Evolutionary conservation across 92 coral and sea anemone genomes (phyloP).

Genomic region (Pocillopora grandis): DNA sequence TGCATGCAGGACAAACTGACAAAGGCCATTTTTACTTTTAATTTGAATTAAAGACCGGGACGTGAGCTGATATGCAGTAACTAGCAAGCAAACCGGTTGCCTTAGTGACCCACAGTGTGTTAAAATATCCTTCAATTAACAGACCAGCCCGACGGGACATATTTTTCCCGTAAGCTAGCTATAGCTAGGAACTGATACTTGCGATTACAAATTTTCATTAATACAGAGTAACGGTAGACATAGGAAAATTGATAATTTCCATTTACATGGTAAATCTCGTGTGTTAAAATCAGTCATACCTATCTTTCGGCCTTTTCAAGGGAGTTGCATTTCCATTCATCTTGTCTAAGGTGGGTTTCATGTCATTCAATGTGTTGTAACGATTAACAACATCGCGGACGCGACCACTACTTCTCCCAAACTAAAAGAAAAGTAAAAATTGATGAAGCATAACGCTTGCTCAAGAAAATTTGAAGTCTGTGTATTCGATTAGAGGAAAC

Average conservation of each 20-base stretch:
- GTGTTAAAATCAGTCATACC: conserved; percentile 13
- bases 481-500: not conserved
- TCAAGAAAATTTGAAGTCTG: not conserved
- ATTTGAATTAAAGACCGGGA: too few species aligned
- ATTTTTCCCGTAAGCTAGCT: too few species aligned
- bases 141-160: too few species aligned
- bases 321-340: conserved; percentile 47
- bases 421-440: not conserved
- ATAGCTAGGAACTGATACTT: too few species aligned
- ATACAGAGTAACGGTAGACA: too few species aligned
- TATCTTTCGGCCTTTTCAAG: conserved; percentile 40
- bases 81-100: not conserved
- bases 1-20: too few species aligned
- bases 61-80: not conserved
- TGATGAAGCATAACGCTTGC: not conserved
- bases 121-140: too few species aligned
- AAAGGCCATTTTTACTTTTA: too few species aligned
- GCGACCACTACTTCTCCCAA: conserved; percentile 47
- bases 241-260: too few species aligned
- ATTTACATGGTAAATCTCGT: too few species aligned
- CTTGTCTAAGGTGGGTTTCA: conserved; percentile 22
- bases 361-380: conserved; percentile 55
- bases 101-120: not conserved
- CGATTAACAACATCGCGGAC: conserved; percentile 60
- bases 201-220: too few species aligned